Percentiles rank a stretch among this genome's conserved stretches.
These are phyloP conservation scores for Epinotia ramella DNA, from an alignment of 2,888 invertebrate species.

Conservation along the genomic window DNA sequence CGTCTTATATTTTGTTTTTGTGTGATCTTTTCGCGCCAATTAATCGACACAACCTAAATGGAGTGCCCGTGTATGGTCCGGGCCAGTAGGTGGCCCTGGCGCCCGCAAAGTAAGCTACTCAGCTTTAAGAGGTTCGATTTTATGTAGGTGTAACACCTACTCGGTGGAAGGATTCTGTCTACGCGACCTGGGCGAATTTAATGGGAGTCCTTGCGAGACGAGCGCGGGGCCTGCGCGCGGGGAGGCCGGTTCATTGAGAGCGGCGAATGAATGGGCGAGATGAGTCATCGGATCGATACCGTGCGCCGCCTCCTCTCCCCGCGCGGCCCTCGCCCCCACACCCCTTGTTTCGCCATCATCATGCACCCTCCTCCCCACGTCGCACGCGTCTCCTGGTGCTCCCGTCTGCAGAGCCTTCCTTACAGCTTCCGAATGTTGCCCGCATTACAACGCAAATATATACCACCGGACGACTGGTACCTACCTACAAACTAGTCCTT, in stretches of 20 bases:
- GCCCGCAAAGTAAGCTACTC: slow-evolving; percentile 52
- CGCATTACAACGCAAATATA: neutral
- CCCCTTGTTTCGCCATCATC: slow-evolving; percentile 58
- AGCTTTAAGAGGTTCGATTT: slow-evolving; percentile 55
- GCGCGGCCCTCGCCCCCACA: slow-evolving; percentile 48
- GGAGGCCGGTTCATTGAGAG: slow-evolving; percentile 79
- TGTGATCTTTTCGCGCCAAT: slow-evolving; percentile 6
- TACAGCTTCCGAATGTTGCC: slow-evolving; percentile 4
- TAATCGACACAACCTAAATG: slow-evolving; percentile 23
- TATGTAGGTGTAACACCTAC: slow-evolving; percentile 65
- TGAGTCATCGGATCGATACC: slow-evolving; percentile 82
- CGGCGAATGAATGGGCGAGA: slow-evolving; percentile 82
- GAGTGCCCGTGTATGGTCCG: slow-evolving; percentile 31
- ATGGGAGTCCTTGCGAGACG: slow-evolving; percentile 79
- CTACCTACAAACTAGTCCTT: too few species aligned
- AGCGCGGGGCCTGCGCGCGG: slow-evolving; percentile 58
- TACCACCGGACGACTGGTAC: too few species aligned
- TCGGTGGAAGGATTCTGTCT: slow-evolving; percentile 69
- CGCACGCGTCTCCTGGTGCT: slow-evolving; percentile 45
- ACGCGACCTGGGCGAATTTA: slow-evolving; percentile 69
- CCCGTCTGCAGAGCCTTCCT: slow-evolving; percentile 48
- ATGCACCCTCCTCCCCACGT: slow-evolving; percentile 51
- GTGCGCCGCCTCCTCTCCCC: slow-evolving; percentile 54
- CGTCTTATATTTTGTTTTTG: neutral
- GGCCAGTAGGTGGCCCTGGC: slow-evolving; percentile 21